These are phyloP conservation scores for Drosophila pandora DNA, from an alignment of 1,140 invertebrate species.

Conservation along the genomic window DNA sequence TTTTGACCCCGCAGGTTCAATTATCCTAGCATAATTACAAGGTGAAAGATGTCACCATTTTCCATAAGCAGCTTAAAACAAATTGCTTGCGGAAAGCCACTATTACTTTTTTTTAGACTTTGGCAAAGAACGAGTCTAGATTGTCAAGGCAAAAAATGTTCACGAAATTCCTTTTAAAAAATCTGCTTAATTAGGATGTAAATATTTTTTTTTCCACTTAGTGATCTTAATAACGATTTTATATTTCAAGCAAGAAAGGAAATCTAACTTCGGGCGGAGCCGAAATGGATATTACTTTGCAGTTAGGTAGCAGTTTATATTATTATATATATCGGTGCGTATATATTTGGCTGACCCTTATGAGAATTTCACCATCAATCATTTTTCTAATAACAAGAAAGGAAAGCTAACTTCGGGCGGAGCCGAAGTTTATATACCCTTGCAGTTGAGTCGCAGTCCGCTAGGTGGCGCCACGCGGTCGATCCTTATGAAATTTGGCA, in stretches of 20 bases:
- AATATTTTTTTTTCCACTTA: background rate
- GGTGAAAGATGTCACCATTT: conserved; percentile 61
- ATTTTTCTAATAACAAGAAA: no score
- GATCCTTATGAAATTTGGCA: no score
- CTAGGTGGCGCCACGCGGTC: no score
- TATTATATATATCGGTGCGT: no score
- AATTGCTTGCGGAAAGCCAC: conserved; percentile 11
- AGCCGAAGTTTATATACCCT: no score
- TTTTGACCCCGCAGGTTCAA: background rate
- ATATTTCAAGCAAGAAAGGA: background rate
- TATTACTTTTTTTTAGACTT: conserved; percentile 26
- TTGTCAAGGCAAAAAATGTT: conserved; percentile 39
- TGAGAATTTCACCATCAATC: no score
- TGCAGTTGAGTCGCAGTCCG: no score
- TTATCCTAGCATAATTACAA: background rate
- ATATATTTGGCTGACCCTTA: no score
- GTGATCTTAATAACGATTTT: no score
- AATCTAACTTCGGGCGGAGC: background rate
- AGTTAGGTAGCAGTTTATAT: no score
- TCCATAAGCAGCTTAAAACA: conserved; percentile 9
- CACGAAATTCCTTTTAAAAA: conserved; percentile 1
- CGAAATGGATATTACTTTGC: no score
- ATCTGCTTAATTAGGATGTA: background rate
- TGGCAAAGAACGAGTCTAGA: conserved; percentile 12
- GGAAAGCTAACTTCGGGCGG: no score